Conservation (phyloP, 2,888 invertebrate species). For the Hydrotaea diabolus region DNA sequence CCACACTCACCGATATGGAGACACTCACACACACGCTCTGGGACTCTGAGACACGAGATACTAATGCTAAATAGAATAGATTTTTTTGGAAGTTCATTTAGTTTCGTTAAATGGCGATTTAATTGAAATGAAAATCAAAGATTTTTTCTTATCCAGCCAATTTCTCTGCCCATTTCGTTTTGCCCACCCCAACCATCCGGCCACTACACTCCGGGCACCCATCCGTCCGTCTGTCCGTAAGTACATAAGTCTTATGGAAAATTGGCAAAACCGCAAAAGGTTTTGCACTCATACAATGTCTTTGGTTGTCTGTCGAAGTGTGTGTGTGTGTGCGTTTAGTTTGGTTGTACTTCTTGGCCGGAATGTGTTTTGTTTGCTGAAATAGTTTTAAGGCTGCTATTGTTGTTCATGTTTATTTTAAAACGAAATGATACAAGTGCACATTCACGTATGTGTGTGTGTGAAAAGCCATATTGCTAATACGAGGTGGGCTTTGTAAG, state of each 20-base stretch:
- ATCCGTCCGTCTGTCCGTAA: not conserved
- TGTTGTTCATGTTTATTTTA: conserved; percentile 35
- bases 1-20: not conserved
- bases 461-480: not conserved
- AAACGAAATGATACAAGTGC: conserved; percentile 23
- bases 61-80: conserved; percentile 57
- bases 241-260: conserved; percentile 33
- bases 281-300: conserved; percentile 1
- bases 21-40: not conserved
- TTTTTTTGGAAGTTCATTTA: conserved; percentile 63
- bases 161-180: not conserved
- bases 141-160: conserved; percentile 60
- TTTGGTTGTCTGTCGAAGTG: not conserved
- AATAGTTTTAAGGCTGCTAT: conserved; percentile 46
- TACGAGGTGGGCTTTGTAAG: not conserved
- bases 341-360: not conserved
- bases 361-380: conserved; percentile 23
- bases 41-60: not conserved
- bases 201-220: too few relatives aligned
- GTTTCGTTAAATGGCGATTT: conserved; percentile 66
- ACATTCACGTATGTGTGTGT: not conserved
- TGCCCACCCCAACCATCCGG: too few relatives aligned
- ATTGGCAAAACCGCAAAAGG: conserved; percentile 62
- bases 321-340: not conserved
- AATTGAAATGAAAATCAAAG: conserved; percentile 67